Percentiles rank a stretch among this genome's conserved stretches.
phyloP scores from a whole-genome alignment of 1,140 invertebrate species.

The Magallana ariakensis region DNA sequence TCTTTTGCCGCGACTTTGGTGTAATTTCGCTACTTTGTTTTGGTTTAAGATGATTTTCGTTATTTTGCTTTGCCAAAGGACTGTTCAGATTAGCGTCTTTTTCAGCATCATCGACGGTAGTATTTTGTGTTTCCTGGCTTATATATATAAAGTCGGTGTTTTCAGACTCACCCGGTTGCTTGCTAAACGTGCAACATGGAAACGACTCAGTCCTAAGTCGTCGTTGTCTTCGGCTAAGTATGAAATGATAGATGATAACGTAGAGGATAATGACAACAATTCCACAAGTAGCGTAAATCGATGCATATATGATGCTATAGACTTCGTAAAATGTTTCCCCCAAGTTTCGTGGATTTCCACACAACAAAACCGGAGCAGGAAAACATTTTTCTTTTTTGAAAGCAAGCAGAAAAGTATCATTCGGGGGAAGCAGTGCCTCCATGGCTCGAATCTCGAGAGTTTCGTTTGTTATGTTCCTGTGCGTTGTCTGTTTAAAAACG shows the following conservation, averaged over 20 bases:
- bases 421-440: neutral
- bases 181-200: constrained; percentile 50
- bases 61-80: constrained; percentile 12
- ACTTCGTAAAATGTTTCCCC: constrained; percentile 51
- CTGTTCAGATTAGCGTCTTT: constrained; percentile 22
- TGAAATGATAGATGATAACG: constrained; percentile 62
- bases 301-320: constrained; percentile 65
- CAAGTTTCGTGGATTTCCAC: constrained; percentile 1
- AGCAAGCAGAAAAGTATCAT: neutral
- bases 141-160: constrained; percentile 60
- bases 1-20: constrained; percentile 33
- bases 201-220: constrained; percentile 57
- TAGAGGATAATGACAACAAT: constrained; percentile 70
- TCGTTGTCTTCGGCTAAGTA: constrained; percentile 53
- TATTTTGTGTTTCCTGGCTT: constrained; percentile 20
- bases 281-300: constrained; percentile 67
- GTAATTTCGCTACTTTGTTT: constrained; percentile 17
- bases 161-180: constrained; percentile 60
- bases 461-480: constrained; percentile 8
- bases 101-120: neutral
- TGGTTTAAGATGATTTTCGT: neutral
- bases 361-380: neutral
- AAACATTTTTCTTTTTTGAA: neutral
- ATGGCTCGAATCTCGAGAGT: neutral
- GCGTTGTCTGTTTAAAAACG: neutral